Evolutionary conservation across 2,113 vertebrate species (phyloP).

Genomic region (Sander vitreus): DNA sequence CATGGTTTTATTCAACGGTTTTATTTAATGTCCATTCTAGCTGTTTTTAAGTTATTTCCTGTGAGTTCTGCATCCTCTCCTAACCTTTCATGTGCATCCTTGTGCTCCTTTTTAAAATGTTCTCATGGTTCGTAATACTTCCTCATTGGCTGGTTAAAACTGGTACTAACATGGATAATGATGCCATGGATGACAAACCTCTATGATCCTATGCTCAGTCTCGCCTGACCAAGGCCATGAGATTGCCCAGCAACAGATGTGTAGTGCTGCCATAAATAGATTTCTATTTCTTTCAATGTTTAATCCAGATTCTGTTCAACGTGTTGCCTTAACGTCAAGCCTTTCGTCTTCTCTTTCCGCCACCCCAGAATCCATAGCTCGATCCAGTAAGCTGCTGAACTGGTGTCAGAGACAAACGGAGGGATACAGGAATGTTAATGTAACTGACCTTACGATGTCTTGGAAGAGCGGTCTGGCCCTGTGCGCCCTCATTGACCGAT

Average conservation of each 20-base stretch:
- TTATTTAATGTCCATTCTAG: conserved; percentile 12
- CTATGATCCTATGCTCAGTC: conserved; percentile 14
- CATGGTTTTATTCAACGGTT: conserved; percentile 14
- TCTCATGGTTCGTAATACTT: conserved; percentile 27
- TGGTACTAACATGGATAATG: conserved; percentile 60
- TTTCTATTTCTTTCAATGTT: conserved; percentile 20
- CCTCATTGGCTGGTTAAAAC: conserved; percentile 36
- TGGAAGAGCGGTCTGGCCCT: conserved; percentile 98
- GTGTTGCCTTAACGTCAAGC: conserved; percentile 5
- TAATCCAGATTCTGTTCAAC: conserved; percentile 17
- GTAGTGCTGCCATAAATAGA: conserved; percentile 14
- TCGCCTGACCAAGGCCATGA: conserved; percentile 34
- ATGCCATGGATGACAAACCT: conserved; percentile 32
- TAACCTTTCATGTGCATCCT: conserved; percentile 55
- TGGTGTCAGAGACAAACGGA: conserved; percentile 99
- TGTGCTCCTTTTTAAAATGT: conserved; percentile 2
- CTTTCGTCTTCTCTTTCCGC: conserved; percentile 10
- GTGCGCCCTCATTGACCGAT: conserved; percentile 96
- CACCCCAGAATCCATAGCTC: conserved; percentile 91
- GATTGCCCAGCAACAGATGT: conserved; percentile 37
- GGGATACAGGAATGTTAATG: conserved; percentile 91
- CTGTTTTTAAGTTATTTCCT: conserved; percentile 34
- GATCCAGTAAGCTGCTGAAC: conserved; percentile 94
- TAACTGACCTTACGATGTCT: conserved; percentile 95
- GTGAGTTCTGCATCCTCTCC: conserved; percentile 39